Base-by-base conservation (phyloP, 2,888 invertebrate genomes). In the Drosophila conformis region DNA sequence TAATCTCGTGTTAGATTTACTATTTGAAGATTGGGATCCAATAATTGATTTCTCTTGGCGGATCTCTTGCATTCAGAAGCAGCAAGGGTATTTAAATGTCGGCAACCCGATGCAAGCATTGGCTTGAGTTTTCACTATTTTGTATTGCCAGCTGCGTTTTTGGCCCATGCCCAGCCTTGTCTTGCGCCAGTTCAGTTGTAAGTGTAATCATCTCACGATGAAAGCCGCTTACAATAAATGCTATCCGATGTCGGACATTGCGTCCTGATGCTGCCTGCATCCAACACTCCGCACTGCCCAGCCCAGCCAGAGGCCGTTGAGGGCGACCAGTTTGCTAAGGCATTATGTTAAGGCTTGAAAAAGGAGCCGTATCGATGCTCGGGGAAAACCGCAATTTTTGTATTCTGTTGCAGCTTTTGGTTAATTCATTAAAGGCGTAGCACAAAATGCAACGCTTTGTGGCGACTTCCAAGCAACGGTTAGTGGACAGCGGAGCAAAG, bases 181-280 rank as follows among this genome's bases (percentile, higher is more conserved):
- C 74, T 80, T 76, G 87, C 87, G 72, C 85, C 82, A 82, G 84
- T 89, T 85, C 80, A 80, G 85, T 69, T 84, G 80, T 80, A 87
- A 89, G 89, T 85, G 87, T 85, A 89, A 89, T 89, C 85, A 89
- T 89, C 76, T 87, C 87, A 74, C 77, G 87, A 85, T 86, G 85
- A 86, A 86, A 89, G 86, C 87, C 85, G 86, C 89, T 86, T 86
- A 86, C 88, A 82, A 85, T 86, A 86, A 86, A 87, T 86, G 90
- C 88, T 78, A 76, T 78, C 67, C 80, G 70, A 78, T 89, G 87
- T 76, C 82, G 68, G 76, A 86, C 89, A 83, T 78, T 78, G 75
- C 68, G 67, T 72, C 74, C 69, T 51, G 48, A 60, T 38, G 53
- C 13, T 38, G 56, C 48, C 36, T 25, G 13, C 48, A 33, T 15